Evolutionary conservation across 1,140 invertebrate species (phyloP).

Genomic region (Heliconius nattereri): DNA sequence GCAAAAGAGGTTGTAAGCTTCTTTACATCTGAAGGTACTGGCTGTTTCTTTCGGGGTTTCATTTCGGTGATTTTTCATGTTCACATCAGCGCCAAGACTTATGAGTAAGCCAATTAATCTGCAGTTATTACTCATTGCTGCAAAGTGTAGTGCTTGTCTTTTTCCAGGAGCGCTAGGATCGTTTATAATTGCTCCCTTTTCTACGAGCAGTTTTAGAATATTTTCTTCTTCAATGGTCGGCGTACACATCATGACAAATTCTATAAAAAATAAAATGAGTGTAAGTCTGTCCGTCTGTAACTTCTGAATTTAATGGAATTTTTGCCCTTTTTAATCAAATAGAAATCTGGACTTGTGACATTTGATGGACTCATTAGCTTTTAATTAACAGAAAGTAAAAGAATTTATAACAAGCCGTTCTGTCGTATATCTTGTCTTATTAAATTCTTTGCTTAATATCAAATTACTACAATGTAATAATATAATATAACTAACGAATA

Average conservation of each 20-base stretch:
- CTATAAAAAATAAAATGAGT: slow-evolving; percentile 41
- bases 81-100: slow-evolving; percentile 59
- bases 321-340: not conserved
- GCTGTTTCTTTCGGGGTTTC: slow-evolving; percentile 66
- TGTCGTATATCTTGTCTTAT: too few relatives aligned
- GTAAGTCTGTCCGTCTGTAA: too few relatives aligned
- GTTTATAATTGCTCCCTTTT: slow-evolving; percentile 64
- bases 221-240: slow-evolving; percentile 59
- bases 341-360: too few relatives aligned
- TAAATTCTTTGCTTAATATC: not conserved
- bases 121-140: slow-evolving; percentile 71
- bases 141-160: slow-evolving; percentile 68
- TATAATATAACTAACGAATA: slow-evolving; percentile 54
- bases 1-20: slow-evolving; percentile 50
- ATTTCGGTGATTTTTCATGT: slow-evolving; percentile 56
- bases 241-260: slow-evolving; percentile 70
- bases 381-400: too few relatives aligned
- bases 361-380: too few relatives aligned
- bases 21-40: slow-evolving; percentile 55
- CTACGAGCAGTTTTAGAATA: slow-evolving; percentile 58
- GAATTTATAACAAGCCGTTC: too few relatives aligned
- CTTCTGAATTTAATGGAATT: not conserved
- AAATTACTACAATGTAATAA: not conserved
- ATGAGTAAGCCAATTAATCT: slow-evolving; percentile 56
- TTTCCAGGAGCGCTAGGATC: slow-evolving; percentile 64